These are phyloP conservation scores for Melanotaenia nigrans DNA, from an alignment of 2,797 vertebrate genomes.

Conservation along the genomic window DNA sequence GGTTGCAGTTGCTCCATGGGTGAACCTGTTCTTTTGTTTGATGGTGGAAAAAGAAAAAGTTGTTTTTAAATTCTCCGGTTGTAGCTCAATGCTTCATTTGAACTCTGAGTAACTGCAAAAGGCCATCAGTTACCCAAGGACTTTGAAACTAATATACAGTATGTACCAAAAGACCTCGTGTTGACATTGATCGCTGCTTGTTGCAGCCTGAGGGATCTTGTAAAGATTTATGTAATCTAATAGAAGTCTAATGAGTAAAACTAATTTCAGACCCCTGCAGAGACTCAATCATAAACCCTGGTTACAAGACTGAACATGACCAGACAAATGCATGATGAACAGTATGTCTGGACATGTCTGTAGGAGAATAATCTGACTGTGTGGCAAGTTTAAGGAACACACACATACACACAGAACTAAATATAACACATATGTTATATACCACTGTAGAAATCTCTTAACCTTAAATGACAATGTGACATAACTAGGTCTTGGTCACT, in stretches of 20 bases:
- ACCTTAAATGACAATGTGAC: conserved; percentile 55
- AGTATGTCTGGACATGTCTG: conserved; percentile 57
- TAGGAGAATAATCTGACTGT: conserved; percentile 40
- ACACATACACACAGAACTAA: conserved; percentile 22
- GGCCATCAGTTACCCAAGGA: conserved; percentile 19
- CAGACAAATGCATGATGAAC: conserved; percentile 23
- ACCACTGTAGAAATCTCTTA: conserved; percentile 26
- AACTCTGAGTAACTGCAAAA: conserved; percentile 19
- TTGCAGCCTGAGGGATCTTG: not conserved
- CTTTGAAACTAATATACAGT: conserved; percentile 15
- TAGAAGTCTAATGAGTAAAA: conserved; percentile 26
- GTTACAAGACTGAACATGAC: conserved; percentile 66
- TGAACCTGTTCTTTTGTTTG: conserved; percentile 16
- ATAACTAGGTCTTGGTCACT: conserved; percentile 62
- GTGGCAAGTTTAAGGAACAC: conserved; percentile 34
- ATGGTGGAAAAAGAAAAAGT: conserved; percentile 22
- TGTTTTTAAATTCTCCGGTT: conserved; percentile 21
- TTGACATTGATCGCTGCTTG: not conserved
- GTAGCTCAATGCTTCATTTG: conserved; percentile 24
- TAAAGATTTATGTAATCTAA: conserved; percentile 26
- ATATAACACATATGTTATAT: conserved; percentile 19
- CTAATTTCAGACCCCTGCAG: conserved; percentile 36
- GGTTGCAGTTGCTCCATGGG: not conserved
- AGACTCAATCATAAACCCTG: conserved; percentile 33
- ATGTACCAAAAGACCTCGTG: conserved; percentile 4